Evolutionary conservation across 2,888 invertebrate species (phyloP).

Genomic region (Thysanoteuthis rhombus): DNA sequence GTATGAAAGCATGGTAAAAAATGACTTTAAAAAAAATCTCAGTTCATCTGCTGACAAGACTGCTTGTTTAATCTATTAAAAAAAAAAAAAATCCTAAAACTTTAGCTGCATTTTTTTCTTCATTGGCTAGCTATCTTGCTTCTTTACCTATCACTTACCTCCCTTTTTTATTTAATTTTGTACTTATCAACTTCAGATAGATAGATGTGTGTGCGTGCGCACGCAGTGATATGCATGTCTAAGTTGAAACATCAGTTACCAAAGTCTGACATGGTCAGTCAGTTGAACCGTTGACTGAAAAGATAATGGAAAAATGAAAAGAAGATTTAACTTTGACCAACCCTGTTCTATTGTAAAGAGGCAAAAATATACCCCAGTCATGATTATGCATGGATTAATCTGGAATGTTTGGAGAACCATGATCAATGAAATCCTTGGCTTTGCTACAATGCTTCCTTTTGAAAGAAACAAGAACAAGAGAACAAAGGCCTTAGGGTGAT

Average conservation of each 20-base stretch:
- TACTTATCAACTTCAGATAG: conserved; percentile 12
- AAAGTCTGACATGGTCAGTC: too few relatives aligned
- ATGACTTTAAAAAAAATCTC: background rate
- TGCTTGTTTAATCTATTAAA: conserved; percentile 20
- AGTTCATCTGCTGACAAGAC: conserved; percentile 24
- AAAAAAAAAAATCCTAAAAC: background rate
- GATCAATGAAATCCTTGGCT: background rate
- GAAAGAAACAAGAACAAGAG: too few relatives aligned
- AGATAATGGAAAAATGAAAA: too few relatives aligned
- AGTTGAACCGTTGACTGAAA: too few relatives aligned
- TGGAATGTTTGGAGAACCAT: background rate
- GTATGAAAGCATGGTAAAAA: background rate
- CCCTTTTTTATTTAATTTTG: background rate
- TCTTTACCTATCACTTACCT: background rate
- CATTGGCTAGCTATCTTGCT: background rate
- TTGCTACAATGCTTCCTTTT: too few relatives aligned
- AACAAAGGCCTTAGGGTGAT: too few relatives aligned
- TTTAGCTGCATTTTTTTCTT: background rate
- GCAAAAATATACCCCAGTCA: background rate
- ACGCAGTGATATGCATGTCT: background rate
- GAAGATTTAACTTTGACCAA: too few relatives aligned
- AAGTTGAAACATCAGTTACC: background rate
- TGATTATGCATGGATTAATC: background rate
- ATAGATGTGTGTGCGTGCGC: background rate
- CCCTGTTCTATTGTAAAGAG: too few relatives aligned